Conservation (phyloP, 2,888 invertebrate species). For the Netelia fuscicornis region DNA sequence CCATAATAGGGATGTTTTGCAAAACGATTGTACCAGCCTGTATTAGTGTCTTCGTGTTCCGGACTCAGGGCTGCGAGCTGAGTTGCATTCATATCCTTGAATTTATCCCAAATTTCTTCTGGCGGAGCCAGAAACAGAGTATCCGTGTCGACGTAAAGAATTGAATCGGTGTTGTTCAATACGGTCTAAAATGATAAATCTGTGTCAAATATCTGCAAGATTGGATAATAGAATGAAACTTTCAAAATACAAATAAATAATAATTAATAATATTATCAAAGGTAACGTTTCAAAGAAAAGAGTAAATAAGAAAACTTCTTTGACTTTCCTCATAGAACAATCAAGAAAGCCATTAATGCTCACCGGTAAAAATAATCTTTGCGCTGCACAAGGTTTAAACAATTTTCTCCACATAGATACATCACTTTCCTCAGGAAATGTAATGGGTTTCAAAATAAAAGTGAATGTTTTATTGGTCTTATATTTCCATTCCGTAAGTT, state of each 20-base stretch:
- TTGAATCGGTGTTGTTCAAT: slow-evolving; percentile 91
- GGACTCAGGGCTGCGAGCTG: slow-evolving; percentile 95
- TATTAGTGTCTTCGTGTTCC: slow-evolving; percentile 96
- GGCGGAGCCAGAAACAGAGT: slow-evolving; percentile 94
- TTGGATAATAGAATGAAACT: background rate
- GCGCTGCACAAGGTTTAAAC: slow-evolving; percentile 97
- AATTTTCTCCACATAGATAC: slow-evolving; percentile 93
- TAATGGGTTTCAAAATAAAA: slow-evolving; percentile 91
- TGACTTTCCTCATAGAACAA: too few species aligned
- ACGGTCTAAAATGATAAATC: slow-evolving; percentile 87
- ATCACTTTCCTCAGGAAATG: slow-evolving; percentile 91
- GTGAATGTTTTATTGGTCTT: slow-evolving; percentile 88
- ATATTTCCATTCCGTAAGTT: slow-evolving; percentile 90
- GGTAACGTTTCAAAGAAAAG: too few species aligned
- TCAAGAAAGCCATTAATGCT: slow-evolving; percentile 76
- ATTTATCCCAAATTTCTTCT: slow-evolving; percentile 93
- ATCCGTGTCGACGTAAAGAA: slow-evolving; percentile 97
- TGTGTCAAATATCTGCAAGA: slow-evolving; percentile 35
- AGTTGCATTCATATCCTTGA: slow-evolving; percentile 91
- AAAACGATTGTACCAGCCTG: slow-evolving; percentile 98
- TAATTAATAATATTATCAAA: background rate
- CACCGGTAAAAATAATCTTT: slow-evolving; percentile 97
- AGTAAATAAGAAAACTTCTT: too few species aligned
- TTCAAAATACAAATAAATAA: background rate
- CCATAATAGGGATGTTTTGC: slow-evolving; percentile 98